Base-by-base conservation (phyloP, 2,113 vertebrate species). In the Pluvialis apricaria region DNA sequence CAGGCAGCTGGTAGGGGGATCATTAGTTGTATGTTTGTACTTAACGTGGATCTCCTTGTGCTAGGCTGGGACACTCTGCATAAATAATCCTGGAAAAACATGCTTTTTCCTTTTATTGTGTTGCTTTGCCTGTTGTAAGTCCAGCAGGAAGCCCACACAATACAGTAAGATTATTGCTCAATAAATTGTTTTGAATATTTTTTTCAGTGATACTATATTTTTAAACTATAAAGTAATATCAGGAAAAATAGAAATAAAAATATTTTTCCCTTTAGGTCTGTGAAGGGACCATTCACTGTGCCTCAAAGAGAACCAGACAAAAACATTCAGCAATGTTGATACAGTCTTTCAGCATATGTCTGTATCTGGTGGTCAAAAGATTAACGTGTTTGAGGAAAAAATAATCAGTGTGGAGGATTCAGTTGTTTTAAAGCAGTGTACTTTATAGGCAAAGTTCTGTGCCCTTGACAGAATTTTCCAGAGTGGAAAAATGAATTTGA, bases 401-500 rank as follows among this genome's bases (percentile, higher is more conserved):
- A 69, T 61, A 96, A 78, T 78, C 62, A 57, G 34, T 36, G 77
- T 78, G 31, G 73, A 85, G 40, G 55, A 84, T 69, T 82, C 64
- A 49, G 13, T 68, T 73, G 49, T 71, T 82, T 54, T 65, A 87
- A 62, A 77, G 76, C 80, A 81, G 71, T n/a, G 79, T 34, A n/a
- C 54, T 89, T 92, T 83, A 69, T 72, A 87, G 87, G 81, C 90
- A 86, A 83, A 72, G 78, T 81, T 95, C 82, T 88, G 68, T 49
- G 68, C 76, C 71, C 55, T 85, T 96, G 93, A 95, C 77, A 82
- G 89, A 86, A 80, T 92, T 96, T 92, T 96, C 62, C 86, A 61
- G 68, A 45, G 2, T 40, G 44, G 83, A 90, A 95, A 97, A 96
- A 88, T 82, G 61, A 91, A 58, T 88, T 91, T 95, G 96, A 96